These are phyloP conservation scores for Neolamprologus tretocephalus DNA, from an alignment of 2,113 vertebrate genomes.

Conservation along the genomic window DNA sequence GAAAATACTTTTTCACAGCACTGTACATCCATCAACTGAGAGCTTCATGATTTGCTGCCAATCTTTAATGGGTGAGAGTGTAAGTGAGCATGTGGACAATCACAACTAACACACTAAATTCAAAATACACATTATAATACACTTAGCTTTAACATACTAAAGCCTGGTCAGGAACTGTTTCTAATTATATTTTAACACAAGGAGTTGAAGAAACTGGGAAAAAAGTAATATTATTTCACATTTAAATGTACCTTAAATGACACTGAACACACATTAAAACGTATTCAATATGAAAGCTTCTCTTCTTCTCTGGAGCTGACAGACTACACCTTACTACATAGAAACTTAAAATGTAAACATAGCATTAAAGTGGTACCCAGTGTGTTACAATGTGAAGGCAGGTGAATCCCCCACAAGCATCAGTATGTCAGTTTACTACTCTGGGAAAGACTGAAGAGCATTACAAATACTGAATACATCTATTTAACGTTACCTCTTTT, in stretches of 20 bases:
- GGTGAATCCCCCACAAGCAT: not conserved
- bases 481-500: constrained; percentile 41
- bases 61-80: not conserved
- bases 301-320: not conserved
- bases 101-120: not conserved
- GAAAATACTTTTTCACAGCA: not conserved
- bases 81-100: not conserved
- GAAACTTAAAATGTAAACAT: fast-evolving
- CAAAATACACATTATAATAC: not conserved
- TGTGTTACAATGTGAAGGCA: not conserved
- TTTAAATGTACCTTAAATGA: not conserved
- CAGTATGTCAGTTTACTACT: not conserved
- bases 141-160: not conserved
- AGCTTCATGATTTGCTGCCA: not conserved
- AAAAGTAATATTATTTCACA: not conserved
- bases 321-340: not conserved
- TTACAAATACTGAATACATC: not conserved
- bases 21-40: not conserved
- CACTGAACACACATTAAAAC: not conserved
- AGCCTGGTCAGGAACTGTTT: not conserved
- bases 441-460: not conserved
- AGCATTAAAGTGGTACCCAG: not conserved
- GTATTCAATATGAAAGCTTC: not conserved
- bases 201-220: not conserved
- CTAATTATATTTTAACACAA: not conserved